phyloP scores from a whole-genome alignment of 1,140 invertebrate species.

The Paracyclopina nana region DNA sequence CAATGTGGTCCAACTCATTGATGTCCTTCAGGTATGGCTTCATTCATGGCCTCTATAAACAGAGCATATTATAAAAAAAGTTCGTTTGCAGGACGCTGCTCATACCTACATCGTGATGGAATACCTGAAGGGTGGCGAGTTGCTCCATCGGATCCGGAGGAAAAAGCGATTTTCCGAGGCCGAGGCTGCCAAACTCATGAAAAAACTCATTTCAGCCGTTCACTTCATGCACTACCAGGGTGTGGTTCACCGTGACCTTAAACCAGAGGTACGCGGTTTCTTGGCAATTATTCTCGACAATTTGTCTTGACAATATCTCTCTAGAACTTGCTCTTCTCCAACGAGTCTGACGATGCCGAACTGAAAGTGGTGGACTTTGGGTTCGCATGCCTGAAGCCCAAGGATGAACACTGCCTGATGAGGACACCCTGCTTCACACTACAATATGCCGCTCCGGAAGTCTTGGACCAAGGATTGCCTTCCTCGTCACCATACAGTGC shows the following conservation, averaged over 20 bases:
- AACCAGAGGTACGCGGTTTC: conserved; percentile 45
- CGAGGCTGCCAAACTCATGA: conserved; percentile 45
- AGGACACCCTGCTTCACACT: conserved; percentile 69
- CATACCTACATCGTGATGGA: conserved; percentile 73
- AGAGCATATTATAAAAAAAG: neutral
- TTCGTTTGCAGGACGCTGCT: conserved; percentile 23
- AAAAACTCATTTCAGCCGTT: conserved; percentile 56
- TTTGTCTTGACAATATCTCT: neutral
- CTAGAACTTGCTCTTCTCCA: conserved; percentile 22
- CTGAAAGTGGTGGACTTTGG: conserved; percentile 61
- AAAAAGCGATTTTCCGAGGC: conserved; percentile 44
- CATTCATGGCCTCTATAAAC: neutral
- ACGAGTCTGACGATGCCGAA: conserved; percentile 20
- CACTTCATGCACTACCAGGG: conserved; percentile 55
- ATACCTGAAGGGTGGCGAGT: conserved; percentile 61
- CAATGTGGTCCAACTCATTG: conserved; percentile 64
- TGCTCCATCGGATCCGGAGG: conserved; percentile 44
- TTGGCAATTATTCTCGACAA: neutral
- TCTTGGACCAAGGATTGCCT: conserved; percentile 35
- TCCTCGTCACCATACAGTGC: conserved; percentile 26
- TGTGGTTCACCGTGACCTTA: conserved; percentile 70
- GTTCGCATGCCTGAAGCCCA: conserved; percentile 50
- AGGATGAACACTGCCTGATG: conserved; percentile 34
- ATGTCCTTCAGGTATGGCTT: conserved; percentile 36
- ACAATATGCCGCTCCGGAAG: conserved; percentile 77